A percentile compares a stretch with the other conserved stretches of the same genome.
Evolutionary conservation across 2,888 invertebrate genomes (phyloP).

Genomic region (Galerucella nymphaeae): DNA sequence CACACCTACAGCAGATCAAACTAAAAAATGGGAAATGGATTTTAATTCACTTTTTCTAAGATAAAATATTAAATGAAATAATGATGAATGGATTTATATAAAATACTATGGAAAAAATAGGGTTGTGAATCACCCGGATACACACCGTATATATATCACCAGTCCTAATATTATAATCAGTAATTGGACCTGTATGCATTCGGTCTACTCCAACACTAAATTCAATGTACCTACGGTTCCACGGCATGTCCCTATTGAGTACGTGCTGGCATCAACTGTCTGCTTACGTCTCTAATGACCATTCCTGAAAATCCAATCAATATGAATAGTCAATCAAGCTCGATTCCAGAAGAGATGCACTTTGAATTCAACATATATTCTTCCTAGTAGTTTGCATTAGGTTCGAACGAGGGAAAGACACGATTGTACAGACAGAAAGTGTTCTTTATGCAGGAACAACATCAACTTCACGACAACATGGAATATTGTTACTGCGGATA

Average conservation of each 20-base stretch:
- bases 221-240: neutral
- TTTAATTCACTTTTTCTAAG: too few relatives aligned
- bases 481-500: neutral
- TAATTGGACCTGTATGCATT: neutral
- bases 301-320: conserved; percentile 18
- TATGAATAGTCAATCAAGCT: conserved; percentile 43
- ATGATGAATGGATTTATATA: too few relatives aligned
- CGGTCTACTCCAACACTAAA: neutral
- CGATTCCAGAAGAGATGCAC: conserved; percentile 43
- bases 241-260: neutral
- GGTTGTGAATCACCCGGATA: too few relatives aligned
- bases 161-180: too few relatives aligned
- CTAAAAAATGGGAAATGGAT: too few relatives aligned
- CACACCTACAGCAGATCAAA: too few relatives aligned
- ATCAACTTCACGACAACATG: conserved; percentile 30
- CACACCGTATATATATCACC: too few relatives aligned
- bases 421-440: conserved; percentile 42
- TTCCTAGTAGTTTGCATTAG: conserved; percentile 39
- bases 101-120: too few relatives aligned
- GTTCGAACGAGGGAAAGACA: conserved; percentile 37
- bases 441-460: conserved; percentile 32
- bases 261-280: neutral
- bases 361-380: conserved; percentile 46
- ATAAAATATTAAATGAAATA: too few relatives aligned
- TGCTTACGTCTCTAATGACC: conserved; percentile 10